Evolutionary conservation across 2,797 vertebrate genomes (phyloP).

Genomic region (Falco concolor): DNA sequence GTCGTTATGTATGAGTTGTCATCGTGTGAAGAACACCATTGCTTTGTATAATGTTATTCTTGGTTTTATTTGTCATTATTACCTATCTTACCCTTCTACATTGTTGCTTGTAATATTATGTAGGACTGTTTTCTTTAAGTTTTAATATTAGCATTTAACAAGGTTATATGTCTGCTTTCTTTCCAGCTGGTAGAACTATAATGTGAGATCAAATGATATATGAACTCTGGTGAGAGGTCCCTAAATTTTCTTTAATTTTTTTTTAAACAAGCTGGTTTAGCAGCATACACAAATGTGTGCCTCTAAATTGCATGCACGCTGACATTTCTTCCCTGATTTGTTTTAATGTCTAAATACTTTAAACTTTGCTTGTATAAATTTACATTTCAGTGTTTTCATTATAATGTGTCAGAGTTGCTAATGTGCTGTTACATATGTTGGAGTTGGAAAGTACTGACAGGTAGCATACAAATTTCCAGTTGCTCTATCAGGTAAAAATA

Average conservation of each 20-base stretch:
- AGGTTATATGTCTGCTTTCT: not conserved
- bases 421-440: not conserved
- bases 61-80: not conserved
- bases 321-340: not conserved
- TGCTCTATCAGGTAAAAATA: not conserved
- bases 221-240: not conserved
- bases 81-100: accelerated
- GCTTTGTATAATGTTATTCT: not conserved
- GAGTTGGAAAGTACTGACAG: not conserved
- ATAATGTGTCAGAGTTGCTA: not conserved
- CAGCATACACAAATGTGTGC: not conserved
- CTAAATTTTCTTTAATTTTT: not conserved
- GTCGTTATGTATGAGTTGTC: not conserved
- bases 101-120: not conserved
- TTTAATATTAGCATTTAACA: not conserved
- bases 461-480: not conserved
- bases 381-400: not conserved
- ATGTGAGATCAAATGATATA: not conserved
- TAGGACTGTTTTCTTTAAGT: not conserved
- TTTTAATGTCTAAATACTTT: not conserved
- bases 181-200: not conserved
- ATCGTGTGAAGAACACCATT: not conserved
- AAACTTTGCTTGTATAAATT: not conserved
- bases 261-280: not conserved
- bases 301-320: not conserved